Evolutionary conservation across 2,888 invertebrate species (phyloP).

Genomic region (Perizoma affinitatum): DNA sequence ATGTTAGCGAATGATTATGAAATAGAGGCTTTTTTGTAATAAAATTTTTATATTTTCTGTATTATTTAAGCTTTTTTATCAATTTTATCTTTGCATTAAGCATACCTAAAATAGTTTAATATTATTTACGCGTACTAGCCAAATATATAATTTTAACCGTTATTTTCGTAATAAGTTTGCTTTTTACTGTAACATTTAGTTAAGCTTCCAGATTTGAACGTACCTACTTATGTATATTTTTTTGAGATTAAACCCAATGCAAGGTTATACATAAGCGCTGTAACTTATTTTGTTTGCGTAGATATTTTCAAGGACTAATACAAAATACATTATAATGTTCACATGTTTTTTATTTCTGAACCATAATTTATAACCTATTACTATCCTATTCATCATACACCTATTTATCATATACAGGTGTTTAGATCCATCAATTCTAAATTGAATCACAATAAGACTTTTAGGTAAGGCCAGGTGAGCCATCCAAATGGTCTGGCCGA

Average conservation of each 20-base stretch:
- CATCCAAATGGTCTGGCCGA: no score
- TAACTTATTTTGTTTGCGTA: conserved; percentile 69
- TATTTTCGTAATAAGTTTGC: conserved; percentile 11
- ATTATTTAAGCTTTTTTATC: no score
- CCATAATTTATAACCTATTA: not conserved
- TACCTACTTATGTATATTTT: conserved; percentile 20
- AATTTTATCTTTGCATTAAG: no score
- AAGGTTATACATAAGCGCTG: conserved; percentile 64
- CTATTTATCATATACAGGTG: no score
- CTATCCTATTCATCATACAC: no score
- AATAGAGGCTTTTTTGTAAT: no score
- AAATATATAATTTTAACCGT: conserved; percentile 22
- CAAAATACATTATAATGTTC: conserved; percentile 50
- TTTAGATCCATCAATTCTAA: no score
- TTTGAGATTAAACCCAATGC: conserved; percentile 60
- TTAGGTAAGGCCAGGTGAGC: no score
- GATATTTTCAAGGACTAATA: conserved; percentile 62
- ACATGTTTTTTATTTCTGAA: conserved; percentile 34
- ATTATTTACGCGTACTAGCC: conserved; percentile 20
- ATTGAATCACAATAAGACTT: no score
- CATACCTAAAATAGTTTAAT: conserved; percentile 2
- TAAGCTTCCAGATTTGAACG: conserved; percentile 7
- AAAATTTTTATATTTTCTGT: no score
- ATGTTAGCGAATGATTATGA: no score
- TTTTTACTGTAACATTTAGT: conserved; percentile 19